phyloP scores from a whole-genome alignment of 2,888 invertebrate species.

The Pandemis corylana region DNA sequence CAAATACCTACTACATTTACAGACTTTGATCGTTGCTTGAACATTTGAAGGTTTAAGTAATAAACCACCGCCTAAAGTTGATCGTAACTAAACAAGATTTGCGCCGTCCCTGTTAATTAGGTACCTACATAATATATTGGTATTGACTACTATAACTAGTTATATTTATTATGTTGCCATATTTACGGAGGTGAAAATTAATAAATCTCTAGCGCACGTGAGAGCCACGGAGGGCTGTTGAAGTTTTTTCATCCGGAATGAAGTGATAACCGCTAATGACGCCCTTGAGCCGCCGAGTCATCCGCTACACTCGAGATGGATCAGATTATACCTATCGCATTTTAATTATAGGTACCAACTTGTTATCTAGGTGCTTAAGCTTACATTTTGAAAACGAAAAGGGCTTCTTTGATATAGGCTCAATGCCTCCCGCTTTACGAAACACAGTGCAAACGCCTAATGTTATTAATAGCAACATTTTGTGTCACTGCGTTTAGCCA shows the following conservation, averaged over 20 bases:
- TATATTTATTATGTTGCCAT: constrained; percentile 67
- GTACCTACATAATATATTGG: too few relatives aligned
- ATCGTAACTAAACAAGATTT: too few relatives aligned
- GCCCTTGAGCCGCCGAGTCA: constrained; percentile 73
- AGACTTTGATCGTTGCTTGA: too few relatives aligned
- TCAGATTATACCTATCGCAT: constrained; percentile 58
- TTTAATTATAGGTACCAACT: constrained; percentile 44
- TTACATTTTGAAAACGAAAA: not conserved
- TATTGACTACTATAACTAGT: constrained; percentile 40
- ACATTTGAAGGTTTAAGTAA: too few relatives aligned
- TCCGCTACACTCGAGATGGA: constrained; percentile 60
- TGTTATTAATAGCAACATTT: not conserved
- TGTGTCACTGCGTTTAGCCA: not conserved
- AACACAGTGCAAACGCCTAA: not conserved
- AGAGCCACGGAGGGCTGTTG: constrained; percentile 77
- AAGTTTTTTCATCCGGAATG: constrained; percentile 85
- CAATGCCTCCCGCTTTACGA: not conserved
- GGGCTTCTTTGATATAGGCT: not conserved
- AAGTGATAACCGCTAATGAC: constrained; percentile 85
- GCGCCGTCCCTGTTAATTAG: not conserved
- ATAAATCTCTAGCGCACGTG: constrained; percentile 82
- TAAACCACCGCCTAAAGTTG: too few relatives aligned
- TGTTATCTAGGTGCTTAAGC: constrained; percentile 31
- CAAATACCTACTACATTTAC: too few relatives aligned
- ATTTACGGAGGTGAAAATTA: constrained; percentile 82